Evolutionary conservation across 2,797 vertebrate genomes (phyloP).

Genomic region (Lithobates pipiens): DNA sequence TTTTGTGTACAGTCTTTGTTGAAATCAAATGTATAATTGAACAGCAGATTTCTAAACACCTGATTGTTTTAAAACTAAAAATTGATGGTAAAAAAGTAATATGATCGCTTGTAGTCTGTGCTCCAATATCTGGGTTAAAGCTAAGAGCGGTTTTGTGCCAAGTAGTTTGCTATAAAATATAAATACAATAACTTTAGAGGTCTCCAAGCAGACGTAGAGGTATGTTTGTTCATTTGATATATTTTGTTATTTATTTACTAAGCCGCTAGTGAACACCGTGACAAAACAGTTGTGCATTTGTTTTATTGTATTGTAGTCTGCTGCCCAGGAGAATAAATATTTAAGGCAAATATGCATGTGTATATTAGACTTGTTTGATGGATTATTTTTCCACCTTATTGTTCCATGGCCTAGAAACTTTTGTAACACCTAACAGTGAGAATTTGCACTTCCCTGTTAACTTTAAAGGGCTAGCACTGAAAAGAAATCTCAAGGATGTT

Average conservation of each 20-base stretch:
- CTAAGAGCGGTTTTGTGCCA: no score
- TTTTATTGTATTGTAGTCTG: neutral
- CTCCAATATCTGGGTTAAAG: no score
- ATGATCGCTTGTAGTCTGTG: no score
- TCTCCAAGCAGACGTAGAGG: neutral
- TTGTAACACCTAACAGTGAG: neutral
- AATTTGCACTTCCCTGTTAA: constrained; percentile 6
- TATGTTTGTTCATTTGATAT: neutral
- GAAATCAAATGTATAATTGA: neutral
- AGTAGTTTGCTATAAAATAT: no score
- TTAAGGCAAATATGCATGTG: constrained; percentile 3
- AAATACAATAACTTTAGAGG: neutral
- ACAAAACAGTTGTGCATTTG: neutral
- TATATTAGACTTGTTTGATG: neutral
- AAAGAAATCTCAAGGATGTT: neutral
- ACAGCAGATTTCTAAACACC: no score
- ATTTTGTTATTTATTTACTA: neutral
- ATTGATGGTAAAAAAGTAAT: no score
- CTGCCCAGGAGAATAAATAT: neutral
- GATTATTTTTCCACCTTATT: constrained; percentile 12
- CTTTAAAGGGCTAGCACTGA: neutral
- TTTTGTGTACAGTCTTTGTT: neutral
- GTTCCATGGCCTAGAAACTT: neutral
- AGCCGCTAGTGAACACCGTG: neutral
- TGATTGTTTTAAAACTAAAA: no score